phyloP scores from a whole-genome alignment of 2,888 invertebrate genomes.

The Oscheius sp. region DNA sequence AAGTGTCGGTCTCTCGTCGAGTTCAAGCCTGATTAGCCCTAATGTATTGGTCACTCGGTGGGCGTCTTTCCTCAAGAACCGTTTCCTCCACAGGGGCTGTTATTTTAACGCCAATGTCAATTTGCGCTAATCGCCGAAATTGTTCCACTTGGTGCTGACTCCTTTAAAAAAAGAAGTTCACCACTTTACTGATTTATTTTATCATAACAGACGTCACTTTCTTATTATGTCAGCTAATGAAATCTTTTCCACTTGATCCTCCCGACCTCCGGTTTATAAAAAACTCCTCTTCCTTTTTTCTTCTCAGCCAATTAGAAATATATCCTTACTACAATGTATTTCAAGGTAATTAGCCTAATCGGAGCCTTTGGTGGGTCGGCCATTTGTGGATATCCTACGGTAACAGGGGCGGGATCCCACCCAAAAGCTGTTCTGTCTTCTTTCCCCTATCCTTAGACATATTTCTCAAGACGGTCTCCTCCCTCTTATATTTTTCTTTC shows the following conservation, averaged over 20 bases:
- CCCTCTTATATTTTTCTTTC: conserved; percentile 2
- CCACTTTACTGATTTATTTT: no score
- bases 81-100: conserved; percentile 26
- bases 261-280: neutral
- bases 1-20: conserved; percentile 5
- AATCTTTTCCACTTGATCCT: neutral
- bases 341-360: conserved; percentile 22
- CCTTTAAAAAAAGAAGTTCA: neutral
- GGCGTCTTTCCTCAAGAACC: conserved; percentile 13
- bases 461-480: conserved; percentile 10
- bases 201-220: no score
- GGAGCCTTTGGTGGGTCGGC: conserved; percentile 9
- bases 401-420: conserved; percentile 23
- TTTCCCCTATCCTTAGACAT: conserved; percentile 15
- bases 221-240: no score
- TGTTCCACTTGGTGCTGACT: conserved; percentile 1
- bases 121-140: conserved; percentile 34
- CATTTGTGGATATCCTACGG: conserved; percentile 34
- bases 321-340: neutral
- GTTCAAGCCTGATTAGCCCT: conserved; percentile 5
- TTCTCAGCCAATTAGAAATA: neutral
- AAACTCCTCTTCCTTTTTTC: neutral
- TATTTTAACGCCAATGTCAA: conserved; percentile 35
- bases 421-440: conserved; percentile 32
- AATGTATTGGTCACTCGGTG: conserved; percentile 25